These are phyloP conservation scores for Heteromyza rotundicornis DNA, from an alignment of 2,888 invertebrate genomes.

Conservation along the genomic window DNA sequence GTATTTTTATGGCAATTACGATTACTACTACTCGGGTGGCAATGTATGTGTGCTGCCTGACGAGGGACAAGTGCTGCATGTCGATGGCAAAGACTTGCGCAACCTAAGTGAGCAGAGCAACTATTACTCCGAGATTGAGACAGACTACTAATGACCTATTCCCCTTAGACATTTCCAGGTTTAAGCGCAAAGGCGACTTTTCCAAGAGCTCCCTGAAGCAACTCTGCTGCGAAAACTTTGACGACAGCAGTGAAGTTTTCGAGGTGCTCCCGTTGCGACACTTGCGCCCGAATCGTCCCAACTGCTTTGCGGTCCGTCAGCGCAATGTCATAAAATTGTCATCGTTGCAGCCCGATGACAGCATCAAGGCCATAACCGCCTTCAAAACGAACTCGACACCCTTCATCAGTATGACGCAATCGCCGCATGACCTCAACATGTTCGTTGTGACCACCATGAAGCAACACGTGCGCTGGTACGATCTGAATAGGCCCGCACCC, in stretches of 20 bases:
- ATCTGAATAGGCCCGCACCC: conserved; percentile 29
- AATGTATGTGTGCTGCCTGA: conserved; percentile 42
- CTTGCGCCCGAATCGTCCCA: conserved; percentile 28
- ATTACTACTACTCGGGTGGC: conserved; percentile 59
- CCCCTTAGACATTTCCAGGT: too few species aligned
- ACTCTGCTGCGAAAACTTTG: too few species aligned
- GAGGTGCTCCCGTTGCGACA: conserved; percentile 41
- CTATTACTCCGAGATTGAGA: too few species aligned
- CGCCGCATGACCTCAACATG: conserved; percentile 28
- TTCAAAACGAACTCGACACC: conserved; percentile 39
- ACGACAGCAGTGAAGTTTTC: conserved; percentile 47
- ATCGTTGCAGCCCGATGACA: conserved; percentile 26
- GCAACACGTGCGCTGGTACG: conserved; percentile 45
- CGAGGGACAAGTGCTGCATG: conserved; percentile 39
- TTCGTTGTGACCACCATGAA: conserved; percentile 50
- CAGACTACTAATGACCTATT: not conserved
- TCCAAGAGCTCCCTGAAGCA: too few species aligned
- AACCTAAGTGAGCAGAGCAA: conserved; percentile 38
- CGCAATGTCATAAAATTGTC: conserved; percentile 45
- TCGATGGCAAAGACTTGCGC: conserved; percentile 39
- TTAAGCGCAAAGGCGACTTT: too few species aligned
- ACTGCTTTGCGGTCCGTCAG: conserved; percentile 41
- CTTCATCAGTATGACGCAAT: conserved; percentile 52
- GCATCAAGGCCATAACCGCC: conserved; percentile 19
- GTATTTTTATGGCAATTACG: conserved; percentile 52